Conservation (phyloP, 2,888 invertebrate genomes). For the Physocephala rufipes region DNA sequence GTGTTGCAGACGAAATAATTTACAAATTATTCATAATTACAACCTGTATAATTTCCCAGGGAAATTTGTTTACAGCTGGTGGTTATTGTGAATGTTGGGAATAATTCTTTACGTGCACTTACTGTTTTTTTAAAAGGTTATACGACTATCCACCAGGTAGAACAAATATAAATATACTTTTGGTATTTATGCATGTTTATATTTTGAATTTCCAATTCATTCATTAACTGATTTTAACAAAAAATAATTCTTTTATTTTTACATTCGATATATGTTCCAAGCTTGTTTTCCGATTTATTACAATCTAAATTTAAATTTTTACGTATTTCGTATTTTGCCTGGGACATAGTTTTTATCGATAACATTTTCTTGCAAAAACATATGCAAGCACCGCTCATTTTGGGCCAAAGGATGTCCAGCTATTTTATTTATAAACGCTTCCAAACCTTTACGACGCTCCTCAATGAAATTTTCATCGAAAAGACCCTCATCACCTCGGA, state of each 20-base stretch:
- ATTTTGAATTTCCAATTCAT: conserved; percentile 21
- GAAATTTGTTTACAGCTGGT: too few species aligned
- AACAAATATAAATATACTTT: not conserved
- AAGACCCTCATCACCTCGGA: conserved; percentile 98
- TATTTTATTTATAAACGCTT: conserved; percentile 99
- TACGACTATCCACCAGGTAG: too few species aligned
- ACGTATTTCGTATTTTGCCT: conserved; percentile 97
- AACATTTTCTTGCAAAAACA: conserved; percentile 97
- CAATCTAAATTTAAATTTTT: conserved; percentile 64
- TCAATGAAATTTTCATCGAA: conserved; percentile 99
- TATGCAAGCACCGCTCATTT: conserved; percentile 98
- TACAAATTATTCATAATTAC: too few species aligned
- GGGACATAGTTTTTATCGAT: conserved; percentile 99
- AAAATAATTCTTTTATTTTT: conserved; percentile 25
- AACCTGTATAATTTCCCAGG: too few species aligned
- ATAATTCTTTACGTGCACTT: too few species aligned
- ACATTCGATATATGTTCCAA: conserved; percentile 13
- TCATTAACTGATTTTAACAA: conserved; percentile 23
- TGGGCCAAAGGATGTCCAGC: conserved; percentile 99
- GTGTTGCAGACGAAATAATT: too few species aligned
- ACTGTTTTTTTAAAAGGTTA: too few species aligned
- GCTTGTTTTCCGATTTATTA: conserved; percentile 7
- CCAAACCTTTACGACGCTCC: conserved; percentile 95
- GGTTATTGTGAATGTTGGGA: too few species aligned
- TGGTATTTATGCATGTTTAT: not conserved